Evolutionary conservation across 2,888 invertebrate species (phyloP).

Genomic region (Macrosiphum euphorbiae): DNA sequence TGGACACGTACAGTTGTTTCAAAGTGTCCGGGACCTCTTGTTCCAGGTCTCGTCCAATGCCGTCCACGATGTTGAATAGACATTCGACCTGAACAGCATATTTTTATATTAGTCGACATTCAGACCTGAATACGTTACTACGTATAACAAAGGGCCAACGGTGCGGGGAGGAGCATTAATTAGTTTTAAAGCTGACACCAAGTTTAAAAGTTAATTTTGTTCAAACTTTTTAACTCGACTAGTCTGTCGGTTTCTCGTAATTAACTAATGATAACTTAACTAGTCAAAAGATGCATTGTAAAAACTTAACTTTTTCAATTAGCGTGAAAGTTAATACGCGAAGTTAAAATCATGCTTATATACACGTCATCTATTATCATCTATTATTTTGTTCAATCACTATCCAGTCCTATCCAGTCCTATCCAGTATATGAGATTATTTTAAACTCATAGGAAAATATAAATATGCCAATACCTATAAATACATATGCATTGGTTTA

Average conservation of each 20-base stretch:
- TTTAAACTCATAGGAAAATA: not conserved
- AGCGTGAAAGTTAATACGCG: not conserved
- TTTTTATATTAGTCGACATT: not conserved
- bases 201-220: too few relatives aligned
- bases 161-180: too few relatives aligned
- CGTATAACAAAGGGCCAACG: not conserved
- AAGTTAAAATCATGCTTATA: not conserved
- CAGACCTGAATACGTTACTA: not conserved
- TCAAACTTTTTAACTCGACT: not conserved
- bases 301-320: not conserved
- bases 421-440: not conserved
- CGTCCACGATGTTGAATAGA: conserved; percentile 89
- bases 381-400: not conserved
- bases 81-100: conserved; percentile 81
- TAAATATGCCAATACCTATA: not conserved
- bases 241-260: not conserved
- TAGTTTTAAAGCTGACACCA: too few relatives aligned
- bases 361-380: not conserved
- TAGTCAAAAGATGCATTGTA: not conserved
- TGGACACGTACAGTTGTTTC: conserved; percentile 82
- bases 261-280: too few relatives aligned
- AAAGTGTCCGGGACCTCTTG: conserved; percentile 84
- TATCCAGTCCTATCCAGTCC: too few relatives aligned
- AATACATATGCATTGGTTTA: not conserved
- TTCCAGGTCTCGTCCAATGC: conserved; percentile 89